These are phyloP conservation scores for Chanos chanos DNA, from an alignment of 2,797 vertebrate species.

Conservation along the genomic window DNA sequence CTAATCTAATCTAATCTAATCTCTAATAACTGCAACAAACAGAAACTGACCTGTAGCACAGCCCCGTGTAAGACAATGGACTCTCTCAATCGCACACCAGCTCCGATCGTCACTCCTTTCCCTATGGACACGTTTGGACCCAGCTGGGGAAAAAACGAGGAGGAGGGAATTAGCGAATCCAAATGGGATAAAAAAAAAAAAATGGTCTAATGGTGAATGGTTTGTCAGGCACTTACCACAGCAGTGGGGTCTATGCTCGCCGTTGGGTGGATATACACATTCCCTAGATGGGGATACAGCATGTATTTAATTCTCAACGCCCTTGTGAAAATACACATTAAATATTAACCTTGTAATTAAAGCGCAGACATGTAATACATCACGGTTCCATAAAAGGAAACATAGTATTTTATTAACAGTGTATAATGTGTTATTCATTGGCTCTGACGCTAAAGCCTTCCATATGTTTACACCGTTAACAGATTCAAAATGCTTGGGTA, in stretches of 20 bases:
- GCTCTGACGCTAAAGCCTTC: no score
- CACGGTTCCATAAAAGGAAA: no score
- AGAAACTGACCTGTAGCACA: conserved; percentile 75
- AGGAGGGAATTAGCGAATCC: neutral
- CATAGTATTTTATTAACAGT: no score
- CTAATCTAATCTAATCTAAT: neutral
- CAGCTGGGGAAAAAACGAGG: conserved; percentile 76
- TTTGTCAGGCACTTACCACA: conserved; percentile 74
- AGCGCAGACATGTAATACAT: no score
- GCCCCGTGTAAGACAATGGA: conserved; percentile 94
- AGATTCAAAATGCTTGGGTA: no score
- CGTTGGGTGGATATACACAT: conserved; percentile 92
- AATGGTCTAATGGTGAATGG: neutral
- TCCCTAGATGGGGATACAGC: conserved; percentile 72
- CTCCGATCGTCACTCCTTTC: conserved; percentile 88
- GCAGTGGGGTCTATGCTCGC: conserved; percentile 87
- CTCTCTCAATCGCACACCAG: conserved; percentile 90
- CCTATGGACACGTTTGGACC: conserved; percentile 96
- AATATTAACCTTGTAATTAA: no score
- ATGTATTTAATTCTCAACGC: no score
- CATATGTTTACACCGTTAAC: no score
- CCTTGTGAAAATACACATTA: no score
- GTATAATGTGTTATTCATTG: no score
- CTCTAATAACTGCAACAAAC: neutral
- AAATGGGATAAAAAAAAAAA: neutral